These are phyloP conservation scores for roundworm (Caenorhabditis elegans) DNA, from an alignment of 1,140 invertebrate species.

Conservation along the genomic window WBcel235 BX284606.5:10428001-10428500, in stretches of 20 bases:
- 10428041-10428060: slow-evolving; percentile 99
- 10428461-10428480: neutral
- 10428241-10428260: neutral
- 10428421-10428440: neutral
- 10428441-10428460: neutral
- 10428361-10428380: too few relatives aligned
- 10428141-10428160: slow-evolving; percentile 88
- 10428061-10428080: slow-evolving; percentile 97
- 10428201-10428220: too few relatives aligned
- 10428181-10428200: too few relatives aligned
- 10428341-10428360: neutral
- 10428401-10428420: neutral
- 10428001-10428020: slow-evolving; percentile 99
- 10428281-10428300: too few relatives aligned
- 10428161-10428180: neutral
- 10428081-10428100: slow-evolving; percentile 93
- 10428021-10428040: slow-evolving; percentile 99
- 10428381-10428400: neutral
- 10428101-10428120: slow-evolving; percentile 99
- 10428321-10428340: neutral
- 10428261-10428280: neutral
- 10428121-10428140: slow-evolving; percentile 99
- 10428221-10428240: too few relatives aligned
- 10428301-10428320: too few relatives aligned
- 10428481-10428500: neutral